Conservation (phyloP, 2,888 invertebrate genomes). For the Eretmocerus hayati region DNA sequence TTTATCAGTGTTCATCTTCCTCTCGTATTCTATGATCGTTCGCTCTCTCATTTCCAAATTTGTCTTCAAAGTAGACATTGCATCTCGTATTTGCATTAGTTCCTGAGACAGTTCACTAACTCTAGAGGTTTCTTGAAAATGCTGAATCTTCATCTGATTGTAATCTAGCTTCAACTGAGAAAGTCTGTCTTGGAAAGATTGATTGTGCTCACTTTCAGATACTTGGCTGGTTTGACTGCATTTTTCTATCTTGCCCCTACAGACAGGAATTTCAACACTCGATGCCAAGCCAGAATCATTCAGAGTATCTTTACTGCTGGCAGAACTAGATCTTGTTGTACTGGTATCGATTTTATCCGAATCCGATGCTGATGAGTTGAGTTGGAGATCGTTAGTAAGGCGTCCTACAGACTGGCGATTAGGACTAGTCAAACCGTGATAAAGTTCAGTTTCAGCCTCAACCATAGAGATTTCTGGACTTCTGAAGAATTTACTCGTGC, state of each 20-base stretch:
- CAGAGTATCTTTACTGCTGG: constrained; percentile 27
- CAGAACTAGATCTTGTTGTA: constrained; percentile 24
- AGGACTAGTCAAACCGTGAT: not conserved
- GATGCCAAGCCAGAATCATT: constrained; percentile 37
- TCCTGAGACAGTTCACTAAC: constrained; percentile 28
- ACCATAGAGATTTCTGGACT: not conserved
- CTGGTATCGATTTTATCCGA: constrained; percentile 16
- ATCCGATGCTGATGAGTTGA: constrained; percentile 17
- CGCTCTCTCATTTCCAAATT: constrained; percentile 23
- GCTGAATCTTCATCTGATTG: constrained; percentile 24
- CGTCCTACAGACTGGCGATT: no score
- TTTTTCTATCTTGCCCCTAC: constrained; percentile 19
- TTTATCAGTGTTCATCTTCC: constrained; percentile 23
- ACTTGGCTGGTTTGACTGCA: constrained; percentile 21
- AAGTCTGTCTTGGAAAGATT: constrained; percentile 21
- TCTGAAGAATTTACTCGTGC: constrained; percentile 6
- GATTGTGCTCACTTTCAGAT: not conserved
- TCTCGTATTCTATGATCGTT: constrained; percentile 26
- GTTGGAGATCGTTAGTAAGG: constrained; percentile 3
- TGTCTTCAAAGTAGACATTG: constrained; percentile 26
- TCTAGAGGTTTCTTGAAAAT: constrained; percentile 21
- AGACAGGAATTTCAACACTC: constrained; percentile 8
- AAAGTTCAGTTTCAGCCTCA: not conserved
- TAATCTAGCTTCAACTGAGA: constrained; percentile 29
- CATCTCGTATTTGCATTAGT: constrained; percentile 26